Evolutionary conservation across 2,797 vertebrate genomes (phyloP).

Genomic region (Periophthalmus magnuspinnatus): DNA sequence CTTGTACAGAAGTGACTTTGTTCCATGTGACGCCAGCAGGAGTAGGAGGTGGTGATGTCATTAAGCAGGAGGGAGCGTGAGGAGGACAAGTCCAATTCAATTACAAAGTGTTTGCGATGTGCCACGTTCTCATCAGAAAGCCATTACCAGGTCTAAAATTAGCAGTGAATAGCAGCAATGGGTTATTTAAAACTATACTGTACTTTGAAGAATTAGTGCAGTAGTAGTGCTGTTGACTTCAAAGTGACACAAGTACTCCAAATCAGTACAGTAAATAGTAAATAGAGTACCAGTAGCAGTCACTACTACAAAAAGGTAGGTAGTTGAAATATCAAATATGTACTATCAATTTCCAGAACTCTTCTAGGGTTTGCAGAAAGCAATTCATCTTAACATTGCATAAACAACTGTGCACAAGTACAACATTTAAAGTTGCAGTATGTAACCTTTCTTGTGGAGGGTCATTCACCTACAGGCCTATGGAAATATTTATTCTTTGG

Average conservation of each 20-base stretch:
- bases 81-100: slow-evolving; percentile 6
- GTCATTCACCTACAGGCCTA: too few species aligned
- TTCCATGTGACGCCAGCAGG: slow-evolving; percentile 23
- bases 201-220: background rate
- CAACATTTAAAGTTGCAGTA: background rate
- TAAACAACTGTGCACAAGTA: too few species aligned
- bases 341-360: background rate
- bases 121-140: slow-evolving; percentile 6
- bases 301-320: too few species aligned
- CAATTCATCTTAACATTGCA: background rate
- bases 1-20: slow-evolving; percentile 33
- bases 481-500: too few species aligned
- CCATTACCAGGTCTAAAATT: background rate
- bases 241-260: background rate
- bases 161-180: background rate
- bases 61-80: background rate
- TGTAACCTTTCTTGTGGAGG: too few species aligned
- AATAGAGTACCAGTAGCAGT: background rate
- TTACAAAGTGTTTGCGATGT: slow-evolving; percentile 8
- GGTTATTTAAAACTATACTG: background rate
- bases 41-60: slow-evolving; percentile 48
- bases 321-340: too few species aligned
- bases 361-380: background rate
- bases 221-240: background rate
- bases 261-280: background rate